Base-by-base conservation (phyloP, 2,888 invertebrate species). In the Pasiphila rectangulata region DNA sequence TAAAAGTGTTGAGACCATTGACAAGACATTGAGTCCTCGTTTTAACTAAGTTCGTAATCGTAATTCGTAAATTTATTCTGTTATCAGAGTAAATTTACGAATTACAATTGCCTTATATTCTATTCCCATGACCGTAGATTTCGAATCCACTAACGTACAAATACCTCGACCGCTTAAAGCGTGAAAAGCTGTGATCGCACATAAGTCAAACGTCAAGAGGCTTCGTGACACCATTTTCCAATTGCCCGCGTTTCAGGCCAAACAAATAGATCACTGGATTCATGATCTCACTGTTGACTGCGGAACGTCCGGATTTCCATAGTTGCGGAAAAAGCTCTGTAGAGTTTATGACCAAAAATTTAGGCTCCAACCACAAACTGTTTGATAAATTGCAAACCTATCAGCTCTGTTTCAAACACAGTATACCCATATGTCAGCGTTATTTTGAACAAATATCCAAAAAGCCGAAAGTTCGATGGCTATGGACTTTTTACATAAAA, bases 191-290 rank as follows among this genome's bases (percentile, higher is more conserved):
- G 61, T 59, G 69, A 62, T 57, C 67, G 64, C 64, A 69, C 75
- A 80, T 79, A 78, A 76, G 74, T 82, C 79, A 79, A 77, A 79
- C 68, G 79, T 79, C 80, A 75, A 65, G 72, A 66, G 72, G 64
- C 73, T 69, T 67, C 78, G 77, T 75, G 79, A 78, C 71, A 72
- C 74, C 75, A 78, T 81, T 78, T 80, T 75, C 72, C 79, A 74
- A 78, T 73, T 78, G 79, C 72, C 71, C 67, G 76, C 65, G 64
- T 70, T 69, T 68, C 55, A 69, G 66, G 67, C 69, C 61, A 75
- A 73, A 74, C 76, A 79, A 76, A 81, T 76, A 75, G 75, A 79
- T 76, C 75, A 70, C 72, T 57, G 60, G 51, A 55, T 57, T 55
- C 49, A 46, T 44, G 46, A 46, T 48, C 45, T 49, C 46, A 52